These are phyloP conservation scores for Thunnus albacares DNA, from an alignment of 2,797 vertebrate genomes.

Conservation along the genomic window DNA sequence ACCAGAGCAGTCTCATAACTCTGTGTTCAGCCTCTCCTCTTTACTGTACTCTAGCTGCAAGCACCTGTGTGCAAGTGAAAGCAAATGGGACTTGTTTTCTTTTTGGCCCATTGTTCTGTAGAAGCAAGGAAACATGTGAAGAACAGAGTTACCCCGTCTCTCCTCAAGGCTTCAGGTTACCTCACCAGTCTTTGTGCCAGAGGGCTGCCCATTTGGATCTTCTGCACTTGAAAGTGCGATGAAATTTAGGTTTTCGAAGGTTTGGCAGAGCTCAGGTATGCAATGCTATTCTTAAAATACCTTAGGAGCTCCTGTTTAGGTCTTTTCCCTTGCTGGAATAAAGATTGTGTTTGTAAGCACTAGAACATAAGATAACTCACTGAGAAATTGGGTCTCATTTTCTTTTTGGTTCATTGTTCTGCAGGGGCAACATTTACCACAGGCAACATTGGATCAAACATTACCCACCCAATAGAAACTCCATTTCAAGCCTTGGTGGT, in stretches of 20 bases:
- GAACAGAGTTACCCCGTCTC: slow-evolving; percentile 35
- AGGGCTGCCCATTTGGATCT: slow-evolving; percentile 45
- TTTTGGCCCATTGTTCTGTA: slow-evolving; percentile 48
- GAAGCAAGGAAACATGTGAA: slow-evolving; percentile 38
- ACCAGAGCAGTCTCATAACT: slow-evolving; percentile 63
- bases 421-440: slow-evolving; percentile 55
- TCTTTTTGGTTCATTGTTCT: slow-evolving; percentile 65
- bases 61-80: slow-evolving; percentile 43
- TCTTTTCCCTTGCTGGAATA: slow-evolving; percentile 57
- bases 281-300: slow-evolving; percentile 67
- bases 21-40: slow-evolving; percentile 43
- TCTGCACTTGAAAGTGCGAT: slow-evolving; percentile 48
- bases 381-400: slow-evolving; percentile 67
- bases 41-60: slow-evolving; percentile 29
- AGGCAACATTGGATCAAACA: slow-evolving; percentile 61
- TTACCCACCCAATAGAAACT: slow-evolving; percentile 36
- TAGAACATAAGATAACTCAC: slow-evolving; percentile 51
- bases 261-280: slow-evolving; percentile 53
- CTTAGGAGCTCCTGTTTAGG: slow-evolving; percentile 51
- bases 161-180: slow-evolving; percentile 56
- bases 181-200: slow-evolving; percentile 46
- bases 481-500: slow-evolving; percentile 38
- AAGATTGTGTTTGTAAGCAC: slow-evolving; percentile 64
- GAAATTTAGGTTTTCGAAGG: slow-evolving; percentile 52
- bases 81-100: slow-evolving; percentile 33